phyloP scores from a whole-genome alignment of 1,140 invertebrate genomes.

The Macrobrachium rosenbergii region DNA sequence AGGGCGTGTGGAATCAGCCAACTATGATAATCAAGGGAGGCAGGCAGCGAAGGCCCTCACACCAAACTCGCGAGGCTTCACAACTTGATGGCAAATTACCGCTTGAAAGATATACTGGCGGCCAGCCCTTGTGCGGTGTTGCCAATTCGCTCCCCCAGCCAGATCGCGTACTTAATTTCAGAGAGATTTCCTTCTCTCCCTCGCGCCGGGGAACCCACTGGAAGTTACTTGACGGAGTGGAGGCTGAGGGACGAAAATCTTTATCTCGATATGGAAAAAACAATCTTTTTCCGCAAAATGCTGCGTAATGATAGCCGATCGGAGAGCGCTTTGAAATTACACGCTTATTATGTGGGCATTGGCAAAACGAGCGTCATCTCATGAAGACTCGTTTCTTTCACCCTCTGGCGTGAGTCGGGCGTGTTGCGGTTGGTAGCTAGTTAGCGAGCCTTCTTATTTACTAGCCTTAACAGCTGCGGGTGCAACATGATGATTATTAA shows the following conservation, averaged over 20 bases:
- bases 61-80: conserved; percentile 60
- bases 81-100: conserved; percentile 64
- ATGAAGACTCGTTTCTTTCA: conserved; percentile 25
- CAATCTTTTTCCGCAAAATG: too few relatives aligned
- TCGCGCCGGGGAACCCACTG: too few relatives aligned
- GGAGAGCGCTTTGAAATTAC: too few relatives aligned
- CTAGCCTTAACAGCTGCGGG: conserved; percentile 52
- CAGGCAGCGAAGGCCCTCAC: conserved; percentile 63
- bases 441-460: conserved; percentile 59
- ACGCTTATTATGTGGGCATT: too few relatives aligned
- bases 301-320: too few relatives aligned
- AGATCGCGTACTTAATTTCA: not conserved
- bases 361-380: not conserved
- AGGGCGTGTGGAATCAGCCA: conserved; percentile 62
- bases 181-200: too few relatives aligned
- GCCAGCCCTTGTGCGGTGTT: conserved; percentile 58
- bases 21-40: conserved; percentile 63
- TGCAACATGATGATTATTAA: conserved; percentile 59
- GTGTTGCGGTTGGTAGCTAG: conserved; percentile 58
- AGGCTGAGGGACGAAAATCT: too few relatives aligned
- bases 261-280: too few relatives aligned
- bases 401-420: conserved; percentile 9
- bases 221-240: too few relatives aligned
- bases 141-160: conserved; percentile 35
- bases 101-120: conserved; percentile 63